Evolutionary conservation across 1,140 invertebrate species (phyloP).

Genomic region (Paracyclopina nana): DNA sequence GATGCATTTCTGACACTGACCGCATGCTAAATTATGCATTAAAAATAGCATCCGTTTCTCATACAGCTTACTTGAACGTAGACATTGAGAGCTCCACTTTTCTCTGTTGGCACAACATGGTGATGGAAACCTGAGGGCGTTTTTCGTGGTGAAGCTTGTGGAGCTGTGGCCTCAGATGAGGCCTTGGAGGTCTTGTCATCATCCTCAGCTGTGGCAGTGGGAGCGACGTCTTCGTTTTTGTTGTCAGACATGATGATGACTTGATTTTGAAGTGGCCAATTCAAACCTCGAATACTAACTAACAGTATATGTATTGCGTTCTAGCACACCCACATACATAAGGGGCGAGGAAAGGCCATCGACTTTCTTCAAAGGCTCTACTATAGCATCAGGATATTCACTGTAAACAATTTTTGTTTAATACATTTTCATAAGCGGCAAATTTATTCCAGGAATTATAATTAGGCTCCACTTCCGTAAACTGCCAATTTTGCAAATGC

Average conservation of each 20-base stretch:
- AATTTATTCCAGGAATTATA: too few relatives aligned
- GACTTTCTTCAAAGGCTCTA: neutral
- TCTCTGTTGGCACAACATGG: neutral
- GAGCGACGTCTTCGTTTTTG: neutral
- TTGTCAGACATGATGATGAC: neutral
- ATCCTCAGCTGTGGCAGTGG: neutral
- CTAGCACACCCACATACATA: neutral
- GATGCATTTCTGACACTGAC: neutral
- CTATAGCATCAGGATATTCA: neutral
- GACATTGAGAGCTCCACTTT: neutral
- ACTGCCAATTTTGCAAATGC: too few relatives aligned
- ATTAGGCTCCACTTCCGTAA: too few relatives aligned
- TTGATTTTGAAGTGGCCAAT: neutral
- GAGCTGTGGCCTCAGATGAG: too few relatives aligned
- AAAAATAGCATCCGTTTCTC: neutral
- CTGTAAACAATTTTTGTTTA: neutral
- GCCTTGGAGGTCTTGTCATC: neutral
- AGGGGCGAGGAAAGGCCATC: neutral
- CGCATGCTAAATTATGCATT: neutral
- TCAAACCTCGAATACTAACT: neutral
- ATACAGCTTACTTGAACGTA: neutral
- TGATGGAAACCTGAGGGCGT: too few relatives aligned
- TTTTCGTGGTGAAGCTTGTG: too few relatives aligned
- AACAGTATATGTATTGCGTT: neutral
- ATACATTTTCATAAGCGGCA: neutral